These are phyloP conservation scores for Drosophila burlai DNA, from an alignment of 1,140 invertebrate species.

Conservation along the genomic window DNA sequence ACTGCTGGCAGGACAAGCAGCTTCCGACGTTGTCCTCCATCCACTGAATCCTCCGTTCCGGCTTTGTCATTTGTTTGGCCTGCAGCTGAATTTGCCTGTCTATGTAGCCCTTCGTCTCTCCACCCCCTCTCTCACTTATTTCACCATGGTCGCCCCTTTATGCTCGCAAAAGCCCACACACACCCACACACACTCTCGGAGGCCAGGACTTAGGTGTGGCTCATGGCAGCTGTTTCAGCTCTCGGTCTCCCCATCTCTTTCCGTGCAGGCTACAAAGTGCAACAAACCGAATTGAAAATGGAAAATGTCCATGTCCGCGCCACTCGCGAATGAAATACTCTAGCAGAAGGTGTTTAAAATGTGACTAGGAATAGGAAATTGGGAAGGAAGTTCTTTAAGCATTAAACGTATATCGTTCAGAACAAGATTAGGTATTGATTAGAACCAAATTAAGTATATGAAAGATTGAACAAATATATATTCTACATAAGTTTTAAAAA, in stretches of 20 bases:
- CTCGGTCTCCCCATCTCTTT: conserved; percentile 3
- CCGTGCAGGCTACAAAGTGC: conserved; percentile 67
- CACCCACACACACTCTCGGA: conserved; percentile 9
- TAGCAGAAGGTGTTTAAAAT: background rate
- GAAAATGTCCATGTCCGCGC: conserved; percentile 42
- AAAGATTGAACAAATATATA: background rate
- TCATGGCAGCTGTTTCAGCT: conserved; percentile 72
- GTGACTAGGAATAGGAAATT: background rate
- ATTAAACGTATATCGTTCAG: background rate
- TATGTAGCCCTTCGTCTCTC: conserved; percentile 29
- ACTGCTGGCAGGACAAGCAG: conserved; percentile 74
- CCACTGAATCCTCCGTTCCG: conserved; percentile 26
- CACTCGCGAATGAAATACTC: conserved; percentile 28
- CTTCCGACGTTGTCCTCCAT: conserved; percentile 62
- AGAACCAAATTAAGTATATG: background rate
- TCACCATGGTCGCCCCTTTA: conserved; percentile 26
- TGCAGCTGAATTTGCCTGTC: conserved; percentile 81
- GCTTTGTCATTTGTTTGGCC: conserved; percentile 82
- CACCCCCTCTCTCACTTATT: conserved; percentile 9
- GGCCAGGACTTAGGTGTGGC: conserved; percentile 74
- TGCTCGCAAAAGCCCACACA: conserved; percentile 19
- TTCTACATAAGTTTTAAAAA: background rate
- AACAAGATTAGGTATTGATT: background rate
- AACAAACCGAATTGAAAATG: conserved; percentile 78
- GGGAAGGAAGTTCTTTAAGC: background rate